Evolutionary conservation across 2,888 invertebrate species (phyloP).

Genomic region (Alentia gelatinosa): DNA sequence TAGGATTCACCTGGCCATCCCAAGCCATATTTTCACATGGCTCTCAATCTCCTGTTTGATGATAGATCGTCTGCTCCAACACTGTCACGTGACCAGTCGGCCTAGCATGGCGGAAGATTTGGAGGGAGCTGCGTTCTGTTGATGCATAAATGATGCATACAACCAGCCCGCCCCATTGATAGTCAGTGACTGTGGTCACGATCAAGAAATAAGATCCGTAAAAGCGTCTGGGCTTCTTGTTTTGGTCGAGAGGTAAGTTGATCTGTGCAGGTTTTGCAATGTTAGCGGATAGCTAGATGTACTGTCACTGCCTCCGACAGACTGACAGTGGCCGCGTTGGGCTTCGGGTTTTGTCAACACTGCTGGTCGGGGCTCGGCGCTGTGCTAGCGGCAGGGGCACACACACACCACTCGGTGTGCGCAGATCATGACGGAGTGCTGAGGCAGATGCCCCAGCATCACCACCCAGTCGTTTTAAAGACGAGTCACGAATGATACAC

Average conservation of each 20-base stretch:
- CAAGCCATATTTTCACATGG: slow-evolving; percentile 52
- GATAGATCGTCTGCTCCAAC: slow-evolving; percentile 37
- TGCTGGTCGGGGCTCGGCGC: background rate
- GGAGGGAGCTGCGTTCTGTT: background rate
- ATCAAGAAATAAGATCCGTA: background rate
- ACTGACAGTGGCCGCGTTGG: slow-evolving; percentile 10
- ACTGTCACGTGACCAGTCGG: slow-evolving; percentile 30
- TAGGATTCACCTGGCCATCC: slow-evolving; percentile 34
- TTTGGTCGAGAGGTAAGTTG: background rate
- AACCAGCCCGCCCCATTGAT: background rate
- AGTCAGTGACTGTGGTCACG: background rate
- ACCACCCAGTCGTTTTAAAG: too few relatives aligned
- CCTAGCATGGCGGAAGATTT: slow-evolving; percentile 44
- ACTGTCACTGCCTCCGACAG: background rate
- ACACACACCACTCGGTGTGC: background rate
- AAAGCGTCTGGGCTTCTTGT: background rate
- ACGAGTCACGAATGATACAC: too few relatives aligned
- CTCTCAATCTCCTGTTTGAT: slow-evolving; percentile 23
- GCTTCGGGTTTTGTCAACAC: slow-evolving; percentile 1
- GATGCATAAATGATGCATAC: slow-evolving; percentile 1
- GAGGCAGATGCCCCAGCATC: background rate
- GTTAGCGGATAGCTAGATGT: background rate
- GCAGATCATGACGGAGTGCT: background rate
- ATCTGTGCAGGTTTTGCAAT: background rate
- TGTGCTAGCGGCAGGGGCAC: background rate